Evolutionary conservation across 1,140 invertebrate species (phyloP), one percentile per base, ranked within the genome.

Genomic region (Drosophila pseudoobscura): DNA sequence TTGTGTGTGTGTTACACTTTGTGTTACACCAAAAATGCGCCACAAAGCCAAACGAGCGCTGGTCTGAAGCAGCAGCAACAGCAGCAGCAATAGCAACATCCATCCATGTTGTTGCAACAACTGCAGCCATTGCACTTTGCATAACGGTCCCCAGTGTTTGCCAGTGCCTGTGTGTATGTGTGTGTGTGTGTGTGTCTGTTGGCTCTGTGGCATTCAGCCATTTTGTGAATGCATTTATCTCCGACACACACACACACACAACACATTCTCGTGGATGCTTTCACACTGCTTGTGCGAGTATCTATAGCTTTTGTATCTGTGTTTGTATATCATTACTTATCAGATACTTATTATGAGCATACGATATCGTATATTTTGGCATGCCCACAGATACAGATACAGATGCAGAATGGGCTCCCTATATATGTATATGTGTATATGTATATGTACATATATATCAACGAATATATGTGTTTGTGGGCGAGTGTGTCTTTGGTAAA

Each of bases 281-380:
- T 56, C 22, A 44, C 13, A 6, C 56, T 51, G 51, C 43, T 24
- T 65, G 50, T 49, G 17, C 47, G 20, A 52, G 22, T 53, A 31
- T 54, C 43, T 78, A 61, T 59, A 13, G 68, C 47, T 61, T 39
- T 44, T 80, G 54, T 87, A 65, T 80, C 69, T 85, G 73, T 87
- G 82, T 87, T 87, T 87, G 78, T 87, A 87, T 87, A 88, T 88
- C 83, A 88, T 88, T 88, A 88, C 83, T 88, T 88, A 88, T 88
- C 83, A 88, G 83, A 87, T 87, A 87, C 83, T 87, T 87, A 87
- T 87, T 87, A 87, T 87, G 71, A 87, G 83, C 83, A 87, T 59
- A 87, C 83, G 83, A 87, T 87, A 87, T 88, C 83, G 83, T 87
- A 87, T 87, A 87, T 87, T 87, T 87, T 88, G 78, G 83, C 82